Evolutionary conservation across 1,140 invertebrate genomes (phyloP).

Genomic region (Aphelenchoides fujianensis): DNA sequence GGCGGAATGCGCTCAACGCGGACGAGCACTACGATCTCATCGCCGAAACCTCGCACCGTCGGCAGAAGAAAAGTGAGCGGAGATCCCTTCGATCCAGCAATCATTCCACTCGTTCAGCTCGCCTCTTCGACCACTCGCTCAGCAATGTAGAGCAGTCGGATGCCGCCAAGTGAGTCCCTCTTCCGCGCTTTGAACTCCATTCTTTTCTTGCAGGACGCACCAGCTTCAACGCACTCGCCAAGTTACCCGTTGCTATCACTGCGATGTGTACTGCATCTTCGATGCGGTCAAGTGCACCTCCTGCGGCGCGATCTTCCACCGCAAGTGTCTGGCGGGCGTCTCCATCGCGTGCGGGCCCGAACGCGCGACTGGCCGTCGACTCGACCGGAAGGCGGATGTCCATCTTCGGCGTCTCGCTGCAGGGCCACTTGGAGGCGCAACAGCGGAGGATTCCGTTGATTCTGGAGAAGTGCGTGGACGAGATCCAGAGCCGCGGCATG

Average conservation of each 20-base stretch:
- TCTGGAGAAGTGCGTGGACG: slow-evolving; percentile 57
- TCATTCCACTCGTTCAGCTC: slow-evolving; percentile 33
- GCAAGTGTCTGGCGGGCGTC: slow-evolving; percentile 50
- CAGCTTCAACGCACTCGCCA: slow-evolving; percentile 52
- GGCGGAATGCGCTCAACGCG: slow-evolving; percentile 51
- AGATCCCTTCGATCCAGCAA: slow-evolving; percentile 1
- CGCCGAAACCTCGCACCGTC: slow-evolving; percentile 31
- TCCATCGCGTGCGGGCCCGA: slow-evolving; percentile 43
- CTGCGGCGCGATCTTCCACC: slow-evolving; percentile 52
- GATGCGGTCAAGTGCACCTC: slow-evolving; percentile 55
- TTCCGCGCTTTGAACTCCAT: slow-evolving; percentile 19
- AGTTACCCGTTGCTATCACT: slow-evolving; percentile 51
- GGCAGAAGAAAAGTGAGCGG: slow-evolving; percentile 43
- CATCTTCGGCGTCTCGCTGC: slow-evolving; percentile 60
- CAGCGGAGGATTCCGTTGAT: slow-evolving; percentile 54
- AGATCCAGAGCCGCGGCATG: slow-evolving; percentile 56
- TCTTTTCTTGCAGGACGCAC: slow-evolving; percentile 28
- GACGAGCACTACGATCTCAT: slow-evolving; percentile 43
- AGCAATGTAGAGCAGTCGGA: slow-evolving; percentile 41
- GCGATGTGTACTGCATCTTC: slow-evolving; percentile 55
- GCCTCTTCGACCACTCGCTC: slow-evolving; percentile 38
- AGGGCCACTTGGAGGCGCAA: slow-evolving; percentile 51
- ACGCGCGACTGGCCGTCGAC: slow-evolving; percentile 26
- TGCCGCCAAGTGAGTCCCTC: slow-evolving; percentile 42
- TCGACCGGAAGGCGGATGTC: slow-evolving; percentile 44